Base-by-base conservation (phyloP, 2,888 invertebrate species). In the Microchrysa polita region DNA sequence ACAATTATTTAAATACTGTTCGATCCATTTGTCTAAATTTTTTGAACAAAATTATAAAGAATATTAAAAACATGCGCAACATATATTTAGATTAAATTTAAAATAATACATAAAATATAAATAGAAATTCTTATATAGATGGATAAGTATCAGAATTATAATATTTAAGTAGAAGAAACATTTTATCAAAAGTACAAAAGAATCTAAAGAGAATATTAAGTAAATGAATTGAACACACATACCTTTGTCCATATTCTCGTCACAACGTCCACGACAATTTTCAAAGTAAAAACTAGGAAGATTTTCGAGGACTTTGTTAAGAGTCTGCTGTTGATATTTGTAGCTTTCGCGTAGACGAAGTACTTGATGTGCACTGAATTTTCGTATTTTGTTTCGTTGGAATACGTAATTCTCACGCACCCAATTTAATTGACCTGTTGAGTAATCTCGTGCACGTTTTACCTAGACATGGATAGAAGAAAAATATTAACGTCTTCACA, bases 371-470 rank as follows among this genome's bases (percentile, higher is more conserved):
- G 95, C 92, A 86, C 96, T 96, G 86, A 97, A 97, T 85, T 97
- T 97, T 65, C 96, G 88, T 77, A 97, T 95, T 85, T 96, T 93
- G 85, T 96, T 94, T 74, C 97, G 89, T 85, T 97, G 97, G 88
- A 94, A 94, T 82, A 96, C 93, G 86, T 97, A 97, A 85, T 96
- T 96, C 84, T 97, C 97, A 76, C 96, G 90, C 78, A 97, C 94
- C 92, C 95, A 94, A 85, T 95, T 95, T 79, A 97, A 87, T 85
- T 97, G 96, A 76, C 91, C 89, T 48, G 93, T 93, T 20, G 97
- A 96, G 83, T 97, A 97, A 81, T 96, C 96, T 74, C 96, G 90
- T 48, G 97, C 96, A 79, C 93, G 91, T 83, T 93, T 93, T 77
- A 96, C 93, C 94, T 96, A 60, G 5, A 23, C 14, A 5, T 12